Conservation (phyloP, 2,888 invertebrate species). For the Zhengitettix transpicula region DNA sequence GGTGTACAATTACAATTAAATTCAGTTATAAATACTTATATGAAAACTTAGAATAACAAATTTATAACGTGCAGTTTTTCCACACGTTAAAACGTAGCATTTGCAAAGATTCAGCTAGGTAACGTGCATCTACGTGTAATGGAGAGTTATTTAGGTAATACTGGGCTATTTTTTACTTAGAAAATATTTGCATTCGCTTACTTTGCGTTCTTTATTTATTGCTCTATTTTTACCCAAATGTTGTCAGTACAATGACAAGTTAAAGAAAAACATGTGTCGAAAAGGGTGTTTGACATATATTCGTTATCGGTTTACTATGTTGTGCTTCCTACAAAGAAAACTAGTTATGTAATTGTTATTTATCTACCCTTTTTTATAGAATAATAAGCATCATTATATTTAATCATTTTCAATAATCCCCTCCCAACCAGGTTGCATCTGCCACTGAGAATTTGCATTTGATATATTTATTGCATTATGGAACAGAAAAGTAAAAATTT, state of each 20-base stretch:
- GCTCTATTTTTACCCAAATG: background rate
- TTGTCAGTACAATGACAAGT: background rate
- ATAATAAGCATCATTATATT: background rate
- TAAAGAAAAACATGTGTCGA: background rate
- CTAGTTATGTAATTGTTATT: background rate
- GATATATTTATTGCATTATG: background rate
- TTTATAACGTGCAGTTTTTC: too few species aligned
- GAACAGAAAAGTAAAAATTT: background rate
- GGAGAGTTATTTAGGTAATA: too few species aligned
- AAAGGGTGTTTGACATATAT: too few species aligned
- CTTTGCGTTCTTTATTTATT: background rate
- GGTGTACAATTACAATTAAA: too few species aligned
- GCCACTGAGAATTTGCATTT: background rate
- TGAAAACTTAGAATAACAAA: too few species aligned
- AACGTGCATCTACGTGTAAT: too few species aligned
- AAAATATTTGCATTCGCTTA: background rate
- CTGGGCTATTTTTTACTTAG: background rate
- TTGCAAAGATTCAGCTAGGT: too few species aligned
- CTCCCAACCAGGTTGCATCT: background rate
- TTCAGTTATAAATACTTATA: too few species aligned
- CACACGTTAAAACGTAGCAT: too few species aligned
- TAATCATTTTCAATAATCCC: background rate
- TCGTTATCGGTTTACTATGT: background rate
- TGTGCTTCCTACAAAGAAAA: background rate
- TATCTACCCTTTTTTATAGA: background rate